These are phyloP conservation scores for Trachelus tabidus DNA, from an alignment of 2,888 invertebrate species.

Conservation along the genomic window DNA sequence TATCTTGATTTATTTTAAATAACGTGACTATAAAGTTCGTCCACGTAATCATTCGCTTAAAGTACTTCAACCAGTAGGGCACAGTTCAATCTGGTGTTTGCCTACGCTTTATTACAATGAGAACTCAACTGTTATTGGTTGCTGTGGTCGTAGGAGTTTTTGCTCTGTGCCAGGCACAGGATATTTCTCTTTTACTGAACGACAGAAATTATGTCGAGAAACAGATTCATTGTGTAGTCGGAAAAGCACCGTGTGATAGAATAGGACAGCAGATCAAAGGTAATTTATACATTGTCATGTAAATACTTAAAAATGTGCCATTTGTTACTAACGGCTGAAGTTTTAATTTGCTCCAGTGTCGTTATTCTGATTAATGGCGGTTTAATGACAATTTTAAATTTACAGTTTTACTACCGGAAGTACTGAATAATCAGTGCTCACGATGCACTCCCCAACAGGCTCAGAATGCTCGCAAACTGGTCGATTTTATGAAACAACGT, in stretches of 20 bases:
- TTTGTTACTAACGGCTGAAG: not conserved
- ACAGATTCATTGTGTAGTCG: conserved; percentile 71
- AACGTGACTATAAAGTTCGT: not conserved
- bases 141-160: conserved; percentile 6
- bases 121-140: not conserved
- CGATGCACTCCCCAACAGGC: conserved; percentile 68
- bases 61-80: not conserved
- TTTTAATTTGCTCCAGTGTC: not conserved
- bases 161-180: conserved; percentile 12
- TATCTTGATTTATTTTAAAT: not conserved
- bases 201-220: conserved; percentile 28
- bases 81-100: not conserved
- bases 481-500: conserved; percentile 68
- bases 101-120: not conserved
- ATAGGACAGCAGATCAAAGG: conserved; percentile 72
- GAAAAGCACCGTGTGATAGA: conserved; percentile 71
- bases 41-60: not conserved
- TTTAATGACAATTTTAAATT: not conserved
- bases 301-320: not conserved
- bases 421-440: conserved; percentile 69
- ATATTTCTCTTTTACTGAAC: not conserved
- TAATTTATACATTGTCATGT: conserved; percentile 41
- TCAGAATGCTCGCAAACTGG: conserved; percentile 68
- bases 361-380: not conserved
- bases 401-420: conserved; percentile 70